Evolutionary conservation across 2,113 vertebrate species (phyloP), one percentile per base, ranked within the genome.

Genomic region (Myiagra hebetior): DNA sequence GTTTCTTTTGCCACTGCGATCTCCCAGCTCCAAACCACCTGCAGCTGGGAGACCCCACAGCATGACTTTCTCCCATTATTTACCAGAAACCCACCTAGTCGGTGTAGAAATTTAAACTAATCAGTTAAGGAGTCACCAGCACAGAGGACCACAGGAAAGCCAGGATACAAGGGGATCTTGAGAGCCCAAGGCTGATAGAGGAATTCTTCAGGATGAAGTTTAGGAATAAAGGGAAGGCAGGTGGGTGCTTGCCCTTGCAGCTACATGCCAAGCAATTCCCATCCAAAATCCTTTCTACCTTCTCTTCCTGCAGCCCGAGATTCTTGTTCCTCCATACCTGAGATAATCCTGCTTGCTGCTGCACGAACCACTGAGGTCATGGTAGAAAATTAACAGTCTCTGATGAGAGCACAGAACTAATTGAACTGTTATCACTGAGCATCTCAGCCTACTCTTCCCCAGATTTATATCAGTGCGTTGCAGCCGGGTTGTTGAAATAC

Each of bases 331-430:
- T 73, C 62, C 53, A 47, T 9, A 55, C 12, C 33, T 50, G 21
- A 85, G 33, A 13, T 22, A 17, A 70, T 8, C 52, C 88, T 72
- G 19, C 42, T 65, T 93, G 79, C 56, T 5, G 2, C 39, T 41
- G 27, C 2, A 2, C 8, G 65, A 2, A 9, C 37, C 72, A n/a
- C 65, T 24, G 68, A 93, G 67, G 39, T 56, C 62, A 26, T 27
- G 89, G 50, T 55, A 90, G 78, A 69, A 94, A 59, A 91, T 76
- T 76, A 87, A 47, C 22, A 50, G 21, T 21, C 31, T 78, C 47
- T 82, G 62, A 89, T 78, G 70, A 47, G 33, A 89, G 57, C 52
- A 35, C 30, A 95, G 75, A 95, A 75, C 76, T 96, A 95, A 96
- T 55, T 76, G 52, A 94, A 62, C 35, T 35, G 20, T 83, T 93